Base-by-base conservation (phyloP, 1,140 invertebrate genomes). In the Sweltsa coloradensis region DNA sequence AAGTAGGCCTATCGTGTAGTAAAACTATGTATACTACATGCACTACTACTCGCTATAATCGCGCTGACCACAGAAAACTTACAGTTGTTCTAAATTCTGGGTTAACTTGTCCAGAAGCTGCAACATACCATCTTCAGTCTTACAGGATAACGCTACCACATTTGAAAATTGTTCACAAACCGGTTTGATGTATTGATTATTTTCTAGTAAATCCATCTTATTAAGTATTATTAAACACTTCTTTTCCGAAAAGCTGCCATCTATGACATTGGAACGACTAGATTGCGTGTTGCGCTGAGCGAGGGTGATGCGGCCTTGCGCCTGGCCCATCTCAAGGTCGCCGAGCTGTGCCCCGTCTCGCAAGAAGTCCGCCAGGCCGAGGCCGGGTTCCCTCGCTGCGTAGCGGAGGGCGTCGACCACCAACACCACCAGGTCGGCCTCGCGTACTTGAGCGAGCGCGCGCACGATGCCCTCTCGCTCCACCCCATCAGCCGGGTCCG, bases 391-490 rank as follows among this genome's bases (percentile, higher is more conserved):
- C 36, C 29, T 31, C 31, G 24, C n/a, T 45, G 22, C 41, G 53
- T 58, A 69, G 34, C 64, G 59, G 3, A 51, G 44, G 13, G 71
- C 70, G 61, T 83, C 82, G 2, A 80, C 56, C 6, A 89, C 60
- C 13, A 87, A 54, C 42, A 89, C 57, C 34, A 85, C 65, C 14
- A 89, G 62, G 65, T 89, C 79, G 9, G 80, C 71, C 14, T 65
- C 57, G 47, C 69, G 51, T 9, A 76, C 75, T 52, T 73, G 73
- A 18, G 66, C 55, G 41, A 74, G 59, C 22, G 89, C 83, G 62
- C 84, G 69, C 50, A 59, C 64, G 19, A 93, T 81, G 18, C 89
- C 89, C 68, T 91, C 85, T 34, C 66, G 61, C 67, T 94, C 89
- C 7, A 93, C 71, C 18, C 72, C 50, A 67, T 91, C 82, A 9